A percentile compares a stretch with the other conserved stretches of the same genome.
Conservation (phyloP, 2,888 invertebrate species). For the Yponomeuta cagnagella region DNA sequence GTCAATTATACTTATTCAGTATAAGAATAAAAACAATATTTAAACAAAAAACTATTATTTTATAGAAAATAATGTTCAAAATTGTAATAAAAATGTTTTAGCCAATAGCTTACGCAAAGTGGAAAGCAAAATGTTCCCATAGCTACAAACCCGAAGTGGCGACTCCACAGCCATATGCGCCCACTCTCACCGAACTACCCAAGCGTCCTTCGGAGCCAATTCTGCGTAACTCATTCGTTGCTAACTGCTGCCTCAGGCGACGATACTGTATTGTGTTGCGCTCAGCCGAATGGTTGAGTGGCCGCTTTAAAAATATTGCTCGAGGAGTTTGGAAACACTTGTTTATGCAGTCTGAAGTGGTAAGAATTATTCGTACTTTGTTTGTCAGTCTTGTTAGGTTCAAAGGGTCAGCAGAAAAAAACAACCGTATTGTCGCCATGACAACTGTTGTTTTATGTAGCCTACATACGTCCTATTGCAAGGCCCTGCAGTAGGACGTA, state of each 20-base stretch:
- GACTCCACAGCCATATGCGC: not conserved
- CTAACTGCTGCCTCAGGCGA: slow-evolving; percentile 35
- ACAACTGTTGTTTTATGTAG: too few species aligned
- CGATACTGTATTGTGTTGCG: slow-evolving; percentile 23
- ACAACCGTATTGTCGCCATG: too few species aligned
- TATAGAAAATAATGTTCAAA: too few species aligned
- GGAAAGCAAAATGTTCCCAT: not conserved
- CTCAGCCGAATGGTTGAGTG: not conserved
- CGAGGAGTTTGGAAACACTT: not conserved
- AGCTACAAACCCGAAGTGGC: not conserved
- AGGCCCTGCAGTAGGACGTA: too few species aligned
- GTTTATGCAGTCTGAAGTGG: slow-evolving; percentile 3
- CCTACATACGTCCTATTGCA: too few species aligned
- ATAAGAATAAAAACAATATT: too few species aligned
- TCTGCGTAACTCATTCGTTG: slow-evolving; percentile 8
- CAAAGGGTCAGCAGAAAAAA: not conserved
- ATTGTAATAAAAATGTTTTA: too few species aligned
- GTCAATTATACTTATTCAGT: too few species aligned
- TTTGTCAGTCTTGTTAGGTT: not conserved
- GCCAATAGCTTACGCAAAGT: too few species aligned
- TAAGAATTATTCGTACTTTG: not conserved
- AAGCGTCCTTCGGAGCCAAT: slow-evolving; percentile 4
- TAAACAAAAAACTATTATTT: too few species aligned
- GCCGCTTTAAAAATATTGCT: not conserved
- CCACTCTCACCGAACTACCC: not conserved